Base-by-base conservation (phyloP, 2,888 invertebrate genomes). In the Blera fallax region DNA sequence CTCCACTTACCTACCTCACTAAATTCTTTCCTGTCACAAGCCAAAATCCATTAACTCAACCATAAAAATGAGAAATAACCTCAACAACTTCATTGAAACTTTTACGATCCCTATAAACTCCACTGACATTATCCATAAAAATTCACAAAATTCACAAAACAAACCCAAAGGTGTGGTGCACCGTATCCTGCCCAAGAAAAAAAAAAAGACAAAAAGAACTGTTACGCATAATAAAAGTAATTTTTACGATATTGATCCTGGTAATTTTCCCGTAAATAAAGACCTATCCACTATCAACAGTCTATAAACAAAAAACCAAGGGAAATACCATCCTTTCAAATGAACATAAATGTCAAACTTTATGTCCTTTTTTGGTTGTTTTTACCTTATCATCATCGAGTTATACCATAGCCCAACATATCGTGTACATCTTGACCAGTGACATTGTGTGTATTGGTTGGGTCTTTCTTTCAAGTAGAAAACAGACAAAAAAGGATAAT, bases 161-260 rank as follows among this genome's bases (percentile, higher is more conserved):
- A n/a, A 65, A 37, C 3, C 60, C n/a, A 34, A 64, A 52, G 27
- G 77, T 64, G 64, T 27, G 14, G 40, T 21, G n/a, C 40, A 54
- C 65, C 65, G 72, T 50, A 54, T 78, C 43, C 40, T 82, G 34
- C 14, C 48, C 10, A 58, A 14, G 48, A 48, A 40, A 58, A 48
- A 40, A 50, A 10, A 54, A 58, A 14, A 4, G 24, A 2, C 34
- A 37, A 40, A 50, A 10, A 54, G 37, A 34, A 60, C 58, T 64
- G 64, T 70, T 74, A 69, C 72, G 85, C 80, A 81, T 80, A 80
- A 80, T 85, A 85, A 80, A 85, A 8, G 27, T 81, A 80, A 76
- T 80, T 77, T 84, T 85, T 85, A 85, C 72, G 85, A 80, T 60
- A 65, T 69, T 72, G 76, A 76, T 76, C 77, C 83, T 78, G 77